Evolutionary conservation across 2,797 vertebrate species (phyloP).

Genomic region (Hozukius guyotensis): DNA sequence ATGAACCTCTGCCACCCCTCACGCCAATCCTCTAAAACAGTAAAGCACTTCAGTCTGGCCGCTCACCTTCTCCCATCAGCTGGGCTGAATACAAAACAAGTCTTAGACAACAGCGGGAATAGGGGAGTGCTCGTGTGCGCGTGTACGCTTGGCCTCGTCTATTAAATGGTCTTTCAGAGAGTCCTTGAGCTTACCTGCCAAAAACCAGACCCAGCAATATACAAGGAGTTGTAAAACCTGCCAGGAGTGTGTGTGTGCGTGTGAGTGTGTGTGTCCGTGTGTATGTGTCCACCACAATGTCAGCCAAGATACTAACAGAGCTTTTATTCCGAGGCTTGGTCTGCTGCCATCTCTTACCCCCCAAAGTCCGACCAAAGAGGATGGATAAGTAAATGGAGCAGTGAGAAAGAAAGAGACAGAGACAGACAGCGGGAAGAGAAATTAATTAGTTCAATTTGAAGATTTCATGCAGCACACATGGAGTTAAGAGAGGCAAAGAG

Average conservation of each 20-base stretch:
- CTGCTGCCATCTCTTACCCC: constrained; percentile 66
- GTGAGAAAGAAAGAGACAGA: constrained; percentile 5
- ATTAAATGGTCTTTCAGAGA: constrained; percentile 78
- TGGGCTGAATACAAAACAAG: constrained; percentile 67
- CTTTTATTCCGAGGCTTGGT: constrained; percentile 81
- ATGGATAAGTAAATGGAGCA: constrained; percentile 49
- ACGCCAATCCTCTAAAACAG: constrained; percentile 21
- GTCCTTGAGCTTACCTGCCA: constrained; percentile 83
- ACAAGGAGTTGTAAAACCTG: constrained; percentile 79
- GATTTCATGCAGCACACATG: background rate
- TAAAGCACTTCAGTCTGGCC: constrained; percentile 46
- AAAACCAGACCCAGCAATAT: constrained; percentile 74
- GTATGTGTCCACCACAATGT: constrained; percentile 75
- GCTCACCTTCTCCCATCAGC: constrained; percentile 57
- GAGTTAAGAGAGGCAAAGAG: background rate
- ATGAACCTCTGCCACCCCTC: constrained; percentile 11
- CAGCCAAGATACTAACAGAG: constrained; percentile 84
- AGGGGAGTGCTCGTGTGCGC: background rate
- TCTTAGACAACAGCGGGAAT: constrained; percentile 36
- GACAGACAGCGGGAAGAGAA: background rate
- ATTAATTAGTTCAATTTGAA: constrained; percentile 16
- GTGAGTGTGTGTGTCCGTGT: constrained; percentile 24
- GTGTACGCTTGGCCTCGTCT: constrained; percentile 40
- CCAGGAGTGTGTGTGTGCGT: constrained; percentile 46
- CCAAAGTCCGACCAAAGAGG: constrained; percentile 46